Evolutionary conservation across 1,140 invertebrate species (phyloP).

Genomic region (Colletes gigas): DNA sequence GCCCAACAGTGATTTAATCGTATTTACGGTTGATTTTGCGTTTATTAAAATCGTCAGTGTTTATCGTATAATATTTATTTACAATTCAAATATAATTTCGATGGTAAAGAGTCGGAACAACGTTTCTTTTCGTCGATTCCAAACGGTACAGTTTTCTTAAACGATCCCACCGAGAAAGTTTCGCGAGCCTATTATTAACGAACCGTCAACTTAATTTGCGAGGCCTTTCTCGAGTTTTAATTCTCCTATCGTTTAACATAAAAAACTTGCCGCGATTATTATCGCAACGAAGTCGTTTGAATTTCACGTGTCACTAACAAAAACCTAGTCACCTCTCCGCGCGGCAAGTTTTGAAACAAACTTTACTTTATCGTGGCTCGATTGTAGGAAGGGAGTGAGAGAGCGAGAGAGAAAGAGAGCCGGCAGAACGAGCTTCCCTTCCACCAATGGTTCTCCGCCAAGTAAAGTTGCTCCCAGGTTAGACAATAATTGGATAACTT

Average conservation of each 20-base stretch:
- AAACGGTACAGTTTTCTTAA: not conserved
- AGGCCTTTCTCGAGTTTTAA: conserved; percentile 1
- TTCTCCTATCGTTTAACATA: not conserved
- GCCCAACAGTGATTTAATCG: too few species aligned
- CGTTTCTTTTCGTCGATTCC: not conserved
- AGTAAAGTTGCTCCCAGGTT: conserved; percentile 81
- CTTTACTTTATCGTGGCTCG: conserved; percentile 79
- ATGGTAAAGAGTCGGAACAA: not conserved
- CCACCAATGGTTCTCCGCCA: conserved; percentile 66
- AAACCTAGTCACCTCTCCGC: conserved; percentile 62
- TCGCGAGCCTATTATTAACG: conserved; percentile 7
- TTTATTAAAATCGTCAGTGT: too few species aligned
- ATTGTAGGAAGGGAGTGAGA: conserved; percentile 67
- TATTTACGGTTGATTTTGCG: too few species aligned
- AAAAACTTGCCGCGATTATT: conserved; percentile 48
- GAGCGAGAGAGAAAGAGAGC: conserved; percentile 51
- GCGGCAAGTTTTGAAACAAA: conserved; percentile 77
- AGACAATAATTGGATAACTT: conserved; percentile 82
- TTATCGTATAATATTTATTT: too few species aligned
- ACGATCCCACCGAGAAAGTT: conserved; percentile 6
- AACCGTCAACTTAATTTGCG: conserved; percentile 24
- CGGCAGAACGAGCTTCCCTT: conserved; percentile 63
- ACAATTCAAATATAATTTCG: too few species aligned
- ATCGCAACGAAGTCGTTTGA: conserved; percentile 67
- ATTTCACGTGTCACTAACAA: conserved; percentile 74